Evolutionary conservation across 2,797 vertebrate species (phyloP).

Genomic region (Halcyon smyrnensis): DNA sequence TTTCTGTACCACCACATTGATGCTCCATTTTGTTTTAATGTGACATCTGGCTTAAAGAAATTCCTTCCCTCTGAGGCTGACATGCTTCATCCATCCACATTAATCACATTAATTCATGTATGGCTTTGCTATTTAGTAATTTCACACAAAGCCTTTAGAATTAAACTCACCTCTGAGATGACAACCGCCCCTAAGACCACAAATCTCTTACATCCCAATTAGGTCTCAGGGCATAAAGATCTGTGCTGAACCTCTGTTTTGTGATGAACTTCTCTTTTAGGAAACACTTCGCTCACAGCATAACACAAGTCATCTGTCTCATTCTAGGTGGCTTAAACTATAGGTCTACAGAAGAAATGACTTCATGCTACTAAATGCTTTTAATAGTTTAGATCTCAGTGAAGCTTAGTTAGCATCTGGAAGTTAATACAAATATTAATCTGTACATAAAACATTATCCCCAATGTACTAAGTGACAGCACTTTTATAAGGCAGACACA

Average conservation of each 20-base stretch:
- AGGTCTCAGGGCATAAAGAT: neutral
- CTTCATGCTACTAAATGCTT: slow-evolving; percentile 64
- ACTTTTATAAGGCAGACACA: slow-evolving; percentile 65
- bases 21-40: neutral
- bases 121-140: neutral
- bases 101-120: neutral
- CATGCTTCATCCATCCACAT: neutral
- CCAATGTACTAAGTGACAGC: slow-evolving; percentile 61
- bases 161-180: neutral
- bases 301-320: neutral
- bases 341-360: slow-evolving; percentile 44
- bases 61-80: neutral
- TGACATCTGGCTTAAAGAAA: slow-evolving; percentile 30
- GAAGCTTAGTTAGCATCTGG: slow-evolving; percentile 42
- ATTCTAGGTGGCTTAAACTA: slow-evolving; percentile 34
- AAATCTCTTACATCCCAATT: neutral
- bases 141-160: slow-evolving; percentile 6
- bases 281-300: neutral
- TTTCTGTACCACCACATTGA: neutral
- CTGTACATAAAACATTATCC: slow-evolving; percentile 66
- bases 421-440: slow-evolving; percentile 59
- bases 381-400: slow-evolving; percentile 52
- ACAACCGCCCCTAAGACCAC: neutral
- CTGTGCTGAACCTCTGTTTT: neutral
- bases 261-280: neutral